Evolutionary conservation across 2,888 invertebrate genomes (phyloP).

Genomic region (Coleophora flavipennella): DNA sequence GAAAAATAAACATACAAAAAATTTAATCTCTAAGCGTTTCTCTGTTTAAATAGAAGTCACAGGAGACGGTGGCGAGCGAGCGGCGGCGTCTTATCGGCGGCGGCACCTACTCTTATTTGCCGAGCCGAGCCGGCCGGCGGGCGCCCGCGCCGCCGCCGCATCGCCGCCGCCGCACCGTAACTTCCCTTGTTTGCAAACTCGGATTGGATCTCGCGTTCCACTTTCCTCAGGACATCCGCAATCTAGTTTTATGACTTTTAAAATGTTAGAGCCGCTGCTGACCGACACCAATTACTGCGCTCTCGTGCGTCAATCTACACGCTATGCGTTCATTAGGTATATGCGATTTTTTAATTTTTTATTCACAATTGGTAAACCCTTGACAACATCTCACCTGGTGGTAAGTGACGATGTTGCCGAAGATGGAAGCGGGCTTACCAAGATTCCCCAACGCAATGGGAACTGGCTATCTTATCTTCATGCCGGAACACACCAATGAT

Average conservation of each 20-base stretch:
- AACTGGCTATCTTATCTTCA: too few relatives aligned
- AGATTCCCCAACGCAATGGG: too few relatives aligned
- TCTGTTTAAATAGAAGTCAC: conserved; percentile 67
- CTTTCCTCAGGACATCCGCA: conserved; percentile 63
- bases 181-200: conserved; percentile 71
- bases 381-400: too few relatives aligned
- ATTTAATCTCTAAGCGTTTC: conserved; percentile 64
- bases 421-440: too few relatives aligned
- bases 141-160: conserved; percentile 30
- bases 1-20: conserved; percentile 59
- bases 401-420: too few relatives aligned
- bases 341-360: too few relatives aligned
- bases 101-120: conserved; percentile 57
- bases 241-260: conserved; percentile 68
- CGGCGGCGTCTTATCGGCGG: conserved; percentile 55
- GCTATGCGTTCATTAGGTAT: too few relatives aligned
- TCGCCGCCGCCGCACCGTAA: conserved; percentile 31
- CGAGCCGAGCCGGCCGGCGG: conserved; percentile 32
- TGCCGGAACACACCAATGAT: too few relatives aligned
- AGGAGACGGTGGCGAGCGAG: conserved; percentile 29
- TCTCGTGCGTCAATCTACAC: background rate
- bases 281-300: conserved; percentile 26
- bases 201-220: conserved; percentile 68
- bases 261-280: conserved; percentile 40
- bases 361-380: too few relatives aligned